Conservation (phyloP, 2,797 vertebrate genomes). For the Anisognathus igniventris region DNA sequence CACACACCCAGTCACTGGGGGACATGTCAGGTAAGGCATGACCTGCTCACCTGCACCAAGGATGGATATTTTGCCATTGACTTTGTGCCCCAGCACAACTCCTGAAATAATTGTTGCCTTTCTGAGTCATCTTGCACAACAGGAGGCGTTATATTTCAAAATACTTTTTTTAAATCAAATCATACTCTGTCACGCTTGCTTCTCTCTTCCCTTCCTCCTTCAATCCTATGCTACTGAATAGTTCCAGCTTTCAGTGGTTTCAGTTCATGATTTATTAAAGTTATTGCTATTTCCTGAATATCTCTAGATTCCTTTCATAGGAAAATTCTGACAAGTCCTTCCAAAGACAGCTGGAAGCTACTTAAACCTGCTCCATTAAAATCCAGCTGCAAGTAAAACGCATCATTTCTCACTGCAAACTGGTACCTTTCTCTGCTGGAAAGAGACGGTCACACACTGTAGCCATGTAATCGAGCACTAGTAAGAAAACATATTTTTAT, state of each 20-base stretch:
- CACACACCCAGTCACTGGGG: not conserved
- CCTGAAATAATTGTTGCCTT: not conserved
- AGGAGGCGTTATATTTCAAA: not conserved
- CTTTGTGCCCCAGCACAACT: not conserved
- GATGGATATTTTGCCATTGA: not conserved
- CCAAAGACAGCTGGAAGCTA: conserved; percentile 22
- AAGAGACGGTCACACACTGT: not conserved
- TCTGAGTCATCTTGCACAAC: not conserved
- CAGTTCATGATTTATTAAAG: conserved; percentile 41
- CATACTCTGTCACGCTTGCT: not conserved
- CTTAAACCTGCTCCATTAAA: not conserved
- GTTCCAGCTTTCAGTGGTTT: conserved; percentile 24
- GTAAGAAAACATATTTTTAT: not conserved
- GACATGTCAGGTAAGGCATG: not conserved
- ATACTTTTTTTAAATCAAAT: not conserved
- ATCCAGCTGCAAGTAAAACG: conserved; percentile 1
- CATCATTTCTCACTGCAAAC: not conserved
- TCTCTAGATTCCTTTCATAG: conserved; percentile 3
- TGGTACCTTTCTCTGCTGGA: not conserved
- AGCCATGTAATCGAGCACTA: not conserved
- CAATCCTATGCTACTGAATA: not conserved
- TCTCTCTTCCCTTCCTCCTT: not conserved
- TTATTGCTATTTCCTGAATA: conserved; percentile 37
- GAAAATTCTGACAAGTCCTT: conserved; percentile 24
- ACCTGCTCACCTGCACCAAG: not conserved